Evolutionary conservation across 2,888 invertebrate species (phyloP).

Genomic region (Lycophotia porphyrea): DNA sequence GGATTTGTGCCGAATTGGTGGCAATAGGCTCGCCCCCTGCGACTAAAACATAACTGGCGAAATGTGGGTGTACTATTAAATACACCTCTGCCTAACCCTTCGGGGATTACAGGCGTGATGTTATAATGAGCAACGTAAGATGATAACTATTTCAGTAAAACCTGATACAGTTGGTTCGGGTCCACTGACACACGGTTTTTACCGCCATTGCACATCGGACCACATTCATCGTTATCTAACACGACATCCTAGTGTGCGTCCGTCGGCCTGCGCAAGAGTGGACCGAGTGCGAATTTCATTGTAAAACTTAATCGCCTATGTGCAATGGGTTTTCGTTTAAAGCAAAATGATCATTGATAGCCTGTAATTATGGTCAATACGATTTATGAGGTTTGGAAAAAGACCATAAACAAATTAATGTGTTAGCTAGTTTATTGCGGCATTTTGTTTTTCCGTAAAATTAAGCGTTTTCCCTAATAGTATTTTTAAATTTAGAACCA

Average conservation of each 20-base stretch:
- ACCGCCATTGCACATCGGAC: constrained; percentile 51
- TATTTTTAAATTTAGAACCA: no score
- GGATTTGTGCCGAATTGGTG: no score
- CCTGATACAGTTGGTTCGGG: constrained; percentile 6
- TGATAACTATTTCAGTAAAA: neutral
- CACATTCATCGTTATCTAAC: constrained; percentile 70
- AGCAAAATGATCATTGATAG: constrained; percentile 41
- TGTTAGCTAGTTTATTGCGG: neutral
- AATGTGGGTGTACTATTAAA: no score
- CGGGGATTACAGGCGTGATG: neutral
- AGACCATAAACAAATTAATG: neutral
- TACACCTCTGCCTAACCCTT: neutral
- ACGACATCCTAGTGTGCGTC: constrained; percentile 73
- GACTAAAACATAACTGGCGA: no score
- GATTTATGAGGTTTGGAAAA: neutral
- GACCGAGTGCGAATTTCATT: constrained; percentile 41
- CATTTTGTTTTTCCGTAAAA: neutral
- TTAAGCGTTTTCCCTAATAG: neutral
- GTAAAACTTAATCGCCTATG: constrained; percentile 44
- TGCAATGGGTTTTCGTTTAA: constrained; percentile 38
- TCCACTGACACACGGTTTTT: constrained; percentile 15
- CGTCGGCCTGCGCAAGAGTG: constrained; percentile 67
- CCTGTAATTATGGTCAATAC: constrained; percentile 31
- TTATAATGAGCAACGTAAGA: neutral
- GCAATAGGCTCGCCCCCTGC: no score